Evolutionary conservation across 2,113 vertebrate species (phyloP).

Genomic region (Bubo scandiacus): DNA sequence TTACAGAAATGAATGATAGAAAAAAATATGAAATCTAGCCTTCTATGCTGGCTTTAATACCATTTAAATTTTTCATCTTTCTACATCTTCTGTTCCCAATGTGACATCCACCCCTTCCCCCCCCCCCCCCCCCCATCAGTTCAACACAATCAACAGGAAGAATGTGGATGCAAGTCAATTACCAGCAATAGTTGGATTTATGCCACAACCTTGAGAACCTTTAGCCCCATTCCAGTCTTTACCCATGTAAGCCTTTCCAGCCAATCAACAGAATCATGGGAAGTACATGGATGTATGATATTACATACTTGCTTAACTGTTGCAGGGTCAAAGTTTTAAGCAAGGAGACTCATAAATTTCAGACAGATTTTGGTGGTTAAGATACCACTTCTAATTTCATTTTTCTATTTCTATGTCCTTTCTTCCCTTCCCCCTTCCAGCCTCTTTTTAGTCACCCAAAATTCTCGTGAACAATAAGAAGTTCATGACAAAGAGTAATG

Average conservation of each 20-base stretch:
- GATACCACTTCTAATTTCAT: neutral
- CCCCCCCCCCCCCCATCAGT: neutral
- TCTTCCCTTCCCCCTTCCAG: neutral
- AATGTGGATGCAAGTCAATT: neutral
- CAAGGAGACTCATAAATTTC: neutral
- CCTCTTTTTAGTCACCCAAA: neutral
- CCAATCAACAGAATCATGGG: neutral
- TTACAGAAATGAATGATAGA: neutral
- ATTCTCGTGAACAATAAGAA: neutral
- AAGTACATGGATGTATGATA: neutral
- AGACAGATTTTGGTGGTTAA: neutral
- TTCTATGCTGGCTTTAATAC: neutral
- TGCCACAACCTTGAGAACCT: neutral
- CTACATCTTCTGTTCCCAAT: neutral
- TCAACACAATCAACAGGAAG: neutral
- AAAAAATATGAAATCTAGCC: neutral
- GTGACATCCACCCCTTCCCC: too few relatives aligned
- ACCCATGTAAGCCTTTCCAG: neutral
- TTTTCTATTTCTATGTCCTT: neutral
- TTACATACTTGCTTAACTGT: neutral
- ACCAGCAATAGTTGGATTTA: neutral
- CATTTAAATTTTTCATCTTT: neutral
- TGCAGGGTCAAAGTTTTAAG: neutral
- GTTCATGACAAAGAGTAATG: neutral
- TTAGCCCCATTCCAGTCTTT: neutral